These are phyloP conservation scores for Myotis vivesi DNA, from an alignment of 2,797 vertebrate species.

Conservation along the genomic window DNA sequence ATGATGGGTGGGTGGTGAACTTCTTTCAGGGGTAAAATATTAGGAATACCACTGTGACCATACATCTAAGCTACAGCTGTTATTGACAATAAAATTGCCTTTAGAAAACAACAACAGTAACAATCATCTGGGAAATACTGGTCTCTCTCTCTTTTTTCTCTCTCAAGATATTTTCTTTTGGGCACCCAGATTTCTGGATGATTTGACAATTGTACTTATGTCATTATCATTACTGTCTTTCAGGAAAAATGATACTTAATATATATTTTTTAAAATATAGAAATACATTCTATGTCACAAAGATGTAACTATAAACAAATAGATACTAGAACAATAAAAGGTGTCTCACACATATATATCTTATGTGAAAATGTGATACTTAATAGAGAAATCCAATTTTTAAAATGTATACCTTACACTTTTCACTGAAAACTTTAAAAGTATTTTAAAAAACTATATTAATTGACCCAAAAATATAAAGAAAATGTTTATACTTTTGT, in stretches of 20 bases:
- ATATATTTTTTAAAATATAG: constrained; percentile 6
- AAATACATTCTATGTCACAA: constrained; percentile 14
- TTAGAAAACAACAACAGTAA: neutral
- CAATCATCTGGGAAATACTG: neutral
- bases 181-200: constrained; percentile 14
- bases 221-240: neutral
- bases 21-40: neutral
- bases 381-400: constrained; percentile 18
- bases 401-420: neutral
- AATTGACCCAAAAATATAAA: constrained; percentile 20
- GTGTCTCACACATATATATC: neutral
- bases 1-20: neutral
- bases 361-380: constrained; percentile 25
- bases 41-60: neutral
- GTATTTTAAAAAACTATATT: constrained; percentile 1
- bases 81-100: neutral
- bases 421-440: neutral
- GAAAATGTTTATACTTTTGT: neutral
- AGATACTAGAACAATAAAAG: constrained; percentile 7
- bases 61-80: neutral
- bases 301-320: constrained; percentile 1
- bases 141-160: neutral
- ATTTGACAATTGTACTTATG: constrained; percentile 28
- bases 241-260: constrained; percentile 4
- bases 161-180: constrained; percentile 28